Conservation (phyloP, 2,888 invertebrate genomes). For the Pachliopta kotzebuea region DNA sequence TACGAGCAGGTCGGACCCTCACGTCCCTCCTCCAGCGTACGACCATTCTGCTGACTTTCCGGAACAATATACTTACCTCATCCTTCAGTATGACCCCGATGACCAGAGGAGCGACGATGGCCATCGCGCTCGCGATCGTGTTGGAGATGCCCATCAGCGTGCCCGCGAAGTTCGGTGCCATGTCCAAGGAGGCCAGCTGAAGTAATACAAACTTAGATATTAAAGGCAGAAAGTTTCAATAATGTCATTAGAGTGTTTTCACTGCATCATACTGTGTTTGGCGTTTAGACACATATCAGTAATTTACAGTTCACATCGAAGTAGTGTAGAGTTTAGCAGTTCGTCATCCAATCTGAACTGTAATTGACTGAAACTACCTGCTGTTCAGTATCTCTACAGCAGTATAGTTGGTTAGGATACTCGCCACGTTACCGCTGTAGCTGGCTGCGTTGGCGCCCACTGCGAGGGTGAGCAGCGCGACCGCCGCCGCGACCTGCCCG, state of each 20-base stretch:
- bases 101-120: conserved; percentile 87
- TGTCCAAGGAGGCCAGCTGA: conserved; percentile 88
- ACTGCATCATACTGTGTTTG: too few relatives aligned
- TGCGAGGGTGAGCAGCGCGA: conserved; percentile 80
- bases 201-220: conserved; percentile 20
- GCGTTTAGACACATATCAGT: too few relatives aligned
- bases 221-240: too few relatives aligned
- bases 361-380: too few relatives aligned
- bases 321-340: too few relatives aligned
- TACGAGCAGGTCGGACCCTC: too few relatives aligned
- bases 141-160: conserved; percentile 91
- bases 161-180: conserved; percentile 90
- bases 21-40: too few relatives aligned
- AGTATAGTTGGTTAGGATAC: not conserved
- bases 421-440: conserved; percentile 82
- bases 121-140: conserved; percentile 87
- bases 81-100: conserved; percentile 84
- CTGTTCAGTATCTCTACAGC: too few relatives aligned
- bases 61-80: conserved; percentile 67
- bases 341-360: too few relatives aligned
- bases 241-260: too few relatives aligned
- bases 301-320: too few relatives aligned
- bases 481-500: conserved; percentile 71
- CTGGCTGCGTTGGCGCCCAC: conserved; percentile 84
- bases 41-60: too few relatives aligned